Evolutionary conservation across 2,888 invertebrate species (phyloP), one percentile per base, ranked within the genome.

Genomic region (Standfussiana lucernea): DNA sequence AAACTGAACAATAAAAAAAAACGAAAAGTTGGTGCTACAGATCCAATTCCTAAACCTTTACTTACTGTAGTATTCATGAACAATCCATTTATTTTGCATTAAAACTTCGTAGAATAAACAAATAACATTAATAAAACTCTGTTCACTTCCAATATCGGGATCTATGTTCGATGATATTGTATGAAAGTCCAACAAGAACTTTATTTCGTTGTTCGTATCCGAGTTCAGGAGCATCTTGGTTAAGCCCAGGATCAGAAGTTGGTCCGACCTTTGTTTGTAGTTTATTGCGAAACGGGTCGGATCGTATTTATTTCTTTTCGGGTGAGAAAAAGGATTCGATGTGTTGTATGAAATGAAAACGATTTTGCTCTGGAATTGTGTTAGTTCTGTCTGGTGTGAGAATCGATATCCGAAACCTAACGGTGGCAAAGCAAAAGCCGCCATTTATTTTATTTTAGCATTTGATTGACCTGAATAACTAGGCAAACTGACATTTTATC

Each of bases 221-320:
- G 61, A 85, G 78, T 82, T 85, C 66, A 74, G 67, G 47, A 76
- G 32, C 66, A 77, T 78, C 74, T 74, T 67, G 74, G 47, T 42
- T 72, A 78, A 87, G 61, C 68, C 73, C 66, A n/a, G 61, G 82
- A 85, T 85, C 75, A 85, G 45, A 68, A 84, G 70, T 78, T 73
- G 15, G 65, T 45, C 45, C 61, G 75, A 78, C 73, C 75, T 87
- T 82, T 78, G 73, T 71, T 80, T 71, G 77, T 61, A 73, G 53
- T 70, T 77, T 85, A 72, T 85, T 72, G 72, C 45, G 40, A 68
- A 81, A 42, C 75, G 75, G 62, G 71, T 84, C 75, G 42, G 45
- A 81, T 70, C 53, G 73, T 73, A 73, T 81, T 79, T 79, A 79
- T 67, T 83, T 81, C n/a, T 79, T 37, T 62, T 35, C 28, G 75